Evolutionary conservation across 2,888 invertebrate genomes (phyloP), one percentile per base, ranked within the genome.

Genomic region (Mongoloraphidia duomilia): DNA sequence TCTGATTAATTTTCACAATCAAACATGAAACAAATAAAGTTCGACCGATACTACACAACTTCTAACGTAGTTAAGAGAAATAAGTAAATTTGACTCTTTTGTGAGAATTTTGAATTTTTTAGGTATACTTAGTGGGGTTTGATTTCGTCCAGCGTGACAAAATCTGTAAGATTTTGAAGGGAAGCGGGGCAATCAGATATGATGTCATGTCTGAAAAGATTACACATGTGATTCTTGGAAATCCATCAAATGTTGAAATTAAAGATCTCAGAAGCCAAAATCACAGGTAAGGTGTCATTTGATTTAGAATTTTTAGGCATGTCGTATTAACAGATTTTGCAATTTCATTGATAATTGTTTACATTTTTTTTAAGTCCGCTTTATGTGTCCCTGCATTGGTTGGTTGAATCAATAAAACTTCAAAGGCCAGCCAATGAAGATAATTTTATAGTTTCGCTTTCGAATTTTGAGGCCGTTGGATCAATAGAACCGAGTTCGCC

Each of bases 121-220:
- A 82, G 80, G 73, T 87, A 40, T 84, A 77, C 59, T 60, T 86
- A 36, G 74, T 77, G 55, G 87, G 86, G 8, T 84, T 85, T 60
- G 66, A 67, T n/a, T 52, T 66, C 0, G 71, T 70, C 38, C 75
- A 79, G 50, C 67, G 76, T 11, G 85, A 86, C 53, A 84, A 82
- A 63, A 59, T 88, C 5, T 74, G 77, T 53, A 75, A 74, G 56
- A 75, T 87, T 44, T 67, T 88, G 14, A 86, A 84, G 62, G 75
- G 79, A 8, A 83, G 85, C 46, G 90, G 91, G n/a, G 93, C 88
- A 33, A 85, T 85, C 13, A 76, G 91, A 47, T 79, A 84, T 60
- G 84, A 84, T 61, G 76, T 79, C 47, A 74, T 90, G 39, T 80
- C 80, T 57, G 83, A 83, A 53, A 76, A 83, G 51, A 71, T 88